Percentiles rank a stretch among this genome's conserved stretches.
Evolutionary conservation across 2,113 vertebrate species (phyloP).

Genomic region (Spheniscus mendiculus): DNA sequence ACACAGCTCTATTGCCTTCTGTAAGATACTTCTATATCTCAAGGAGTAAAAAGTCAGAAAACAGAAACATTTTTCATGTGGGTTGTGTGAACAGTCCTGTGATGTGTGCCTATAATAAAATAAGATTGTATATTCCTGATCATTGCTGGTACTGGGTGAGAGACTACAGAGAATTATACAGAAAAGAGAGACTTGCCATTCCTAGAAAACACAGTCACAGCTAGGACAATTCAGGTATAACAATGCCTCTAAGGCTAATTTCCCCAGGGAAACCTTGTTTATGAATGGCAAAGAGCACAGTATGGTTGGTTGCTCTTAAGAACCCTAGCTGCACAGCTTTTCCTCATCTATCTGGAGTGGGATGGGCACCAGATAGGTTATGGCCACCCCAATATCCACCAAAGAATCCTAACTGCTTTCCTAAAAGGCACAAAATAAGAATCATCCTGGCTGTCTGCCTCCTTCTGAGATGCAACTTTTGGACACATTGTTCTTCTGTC

Average conservation of each 20-base stretch:
- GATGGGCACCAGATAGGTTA: background rate
- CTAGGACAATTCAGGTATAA: background rate
- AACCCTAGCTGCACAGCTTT: background rate
- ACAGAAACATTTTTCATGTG: constrained; percentile 4
- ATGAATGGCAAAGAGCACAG: background rate
- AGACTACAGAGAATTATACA: background rate
- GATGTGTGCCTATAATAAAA: background rate
- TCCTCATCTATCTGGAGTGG: background rate
- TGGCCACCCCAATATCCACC: background rate
- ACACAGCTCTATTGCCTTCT: background rate
- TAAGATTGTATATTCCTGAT: background rate
- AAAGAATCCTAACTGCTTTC: background rate
- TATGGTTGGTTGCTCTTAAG: background rate
- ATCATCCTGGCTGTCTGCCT: background rate
- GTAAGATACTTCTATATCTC: background rate
- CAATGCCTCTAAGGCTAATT: background rate
- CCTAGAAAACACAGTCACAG: background rate
- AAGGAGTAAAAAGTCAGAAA: background rate
- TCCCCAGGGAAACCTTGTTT: background rate
- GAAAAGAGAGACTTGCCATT: background rate
- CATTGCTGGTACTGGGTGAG: background rate
- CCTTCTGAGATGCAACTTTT: background rate
- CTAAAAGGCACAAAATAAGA: background rate
- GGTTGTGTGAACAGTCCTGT: background rate
- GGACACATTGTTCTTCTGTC: background rate